Conservation (phyloP, 2,797 vertebrate species). For the Acipenser ruthenus region DNA sequence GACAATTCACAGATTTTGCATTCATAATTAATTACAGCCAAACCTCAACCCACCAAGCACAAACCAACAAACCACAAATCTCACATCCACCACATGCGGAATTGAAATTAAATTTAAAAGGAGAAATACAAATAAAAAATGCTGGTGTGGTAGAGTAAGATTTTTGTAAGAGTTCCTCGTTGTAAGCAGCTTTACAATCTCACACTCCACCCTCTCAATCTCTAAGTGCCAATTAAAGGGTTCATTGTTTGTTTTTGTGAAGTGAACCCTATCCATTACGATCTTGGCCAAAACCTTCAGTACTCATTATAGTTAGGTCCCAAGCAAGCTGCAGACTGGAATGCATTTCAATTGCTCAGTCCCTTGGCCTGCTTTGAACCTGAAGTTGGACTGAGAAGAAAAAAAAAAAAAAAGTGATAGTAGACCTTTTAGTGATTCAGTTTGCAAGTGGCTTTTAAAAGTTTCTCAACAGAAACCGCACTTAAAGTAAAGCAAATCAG, state of each 20-base stretch:
- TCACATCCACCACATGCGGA: too few relatives aligned
- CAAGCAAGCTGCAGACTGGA: slow-evolving; percentile 3
- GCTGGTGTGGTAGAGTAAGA: not conserved
- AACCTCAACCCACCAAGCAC: too few relatives aligned
- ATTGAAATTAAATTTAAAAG: too few relatives aligned
- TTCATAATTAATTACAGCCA: too few relatives aligned
- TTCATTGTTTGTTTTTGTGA: slow-evolving; percentile 12
- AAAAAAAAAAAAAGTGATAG: not conserved
- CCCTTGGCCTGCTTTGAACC: not conserved
- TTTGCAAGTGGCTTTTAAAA: not conserved
- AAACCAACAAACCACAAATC: too few relatives aligned
- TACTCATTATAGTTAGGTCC: slow-evolving; percentile 10
- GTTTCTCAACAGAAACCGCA: not conserved
- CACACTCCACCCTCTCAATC: not conserved
- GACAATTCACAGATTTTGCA: too few relatives aligned
- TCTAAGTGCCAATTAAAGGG: slow-evolving; percentile 4
- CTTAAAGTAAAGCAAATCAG: not conserved
- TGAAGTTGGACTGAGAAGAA: slow-evolving; percentile 14
- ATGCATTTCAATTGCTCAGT: slow-evolving; percentile 2
- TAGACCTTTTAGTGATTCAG: not conserved
- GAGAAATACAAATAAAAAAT: not conserved
- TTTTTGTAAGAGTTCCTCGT: slow-evolving; percentile 2
- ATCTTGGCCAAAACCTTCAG: slow-evolving; percentile 10
- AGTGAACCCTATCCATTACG: slow-evolving; percentile 10
- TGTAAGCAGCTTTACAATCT: slow-evolving; percentile 2